Conservation (phyloP, 2,797 vertebrate genomes). For the Lacerta agilis region DNA sequence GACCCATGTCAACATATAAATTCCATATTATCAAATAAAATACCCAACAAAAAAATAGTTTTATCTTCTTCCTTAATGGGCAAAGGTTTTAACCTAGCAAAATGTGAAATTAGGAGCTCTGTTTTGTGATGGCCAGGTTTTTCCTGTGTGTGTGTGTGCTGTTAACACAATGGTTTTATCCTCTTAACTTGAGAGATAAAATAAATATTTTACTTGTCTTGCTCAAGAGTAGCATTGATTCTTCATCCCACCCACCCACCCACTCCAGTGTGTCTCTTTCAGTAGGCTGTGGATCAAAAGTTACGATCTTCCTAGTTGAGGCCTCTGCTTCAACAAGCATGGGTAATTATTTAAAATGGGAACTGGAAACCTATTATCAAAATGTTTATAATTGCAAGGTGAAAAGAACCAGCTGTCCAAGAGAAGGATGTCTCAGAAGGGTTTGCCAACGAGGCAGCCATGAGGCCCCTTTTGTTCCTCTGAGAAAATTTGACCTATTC, state of each 20-base stretch:
- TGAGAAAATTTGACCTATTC: constrained; percentile 27
- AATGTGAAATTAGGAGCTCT: not conserved
- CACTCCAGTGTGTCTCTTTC: constrained; percentile 14
- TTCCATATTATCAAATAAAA: not conserved
- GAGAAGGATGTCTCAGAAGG: constrained; percentile 28
- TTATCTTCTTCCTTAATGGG: not conserved
- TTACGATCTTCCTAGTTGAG: constrained; percentile 51
- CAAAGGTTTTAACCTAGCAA: not conserved
- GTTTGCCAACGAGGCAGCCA: constrained; percentile 23
- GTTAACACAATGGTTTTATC: not conserved
- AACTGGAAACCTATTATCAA: constrained; percentile 62
- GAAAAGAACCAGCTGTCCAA: constrained; percentile 61
- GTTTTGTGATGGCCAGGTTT: not conserved
- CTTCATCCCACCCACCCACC: not conserved
- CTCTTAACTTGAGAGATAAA: not conserved
- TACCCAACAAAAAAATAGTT: not conserved
- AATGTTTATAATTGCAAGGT: constrained; percentile 54
- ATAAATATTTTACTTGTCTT: not conserved
- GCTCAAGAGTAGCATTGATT: constrained; percentile 22
- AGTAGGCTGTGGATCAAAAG: constrained; percentile 44
- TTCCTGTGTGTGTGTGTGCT: not conserved
- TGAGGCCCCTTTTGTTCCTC: not conserved
- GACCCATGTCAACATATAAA: not conserved
- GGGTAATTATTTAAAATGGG: constrained; percentile 58
- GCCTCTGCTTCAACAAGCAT: constrained; percentile 56